Evolutionary conservation across 2,797 vertebrate genomes (phyloP).

Genomic region (Cryptoprocta ferox): DNA sequence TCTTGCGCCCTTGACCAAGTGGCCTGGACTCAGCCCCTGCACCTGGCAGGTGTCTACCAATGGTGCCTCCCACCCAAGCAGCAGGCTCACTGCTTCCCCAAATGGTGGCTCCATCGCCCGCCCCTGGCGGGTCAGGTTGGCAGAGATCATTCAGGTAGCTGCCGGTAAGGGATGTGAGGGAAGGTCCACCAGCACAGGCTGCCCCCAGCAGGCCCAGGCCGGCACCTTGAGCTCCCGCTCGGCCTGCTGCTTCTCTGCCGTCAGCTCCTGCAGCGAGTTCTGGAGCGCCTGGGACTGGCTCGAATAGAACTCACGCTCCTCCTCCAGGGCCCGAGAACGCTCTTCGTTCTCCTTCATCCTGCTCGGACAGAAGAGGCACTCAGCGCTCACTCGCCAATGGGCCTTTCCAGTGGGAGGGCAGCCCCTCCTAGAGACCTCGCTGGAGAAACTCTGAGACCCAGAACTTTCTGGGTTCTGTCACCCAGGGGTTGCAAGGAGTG

Average conservation of each 20-base stretch:
- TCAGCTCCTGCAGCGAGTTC: conserved; percentile 95
- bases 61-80: background rate
- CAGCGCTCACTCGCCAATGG: background rate
- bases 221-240: conserved; percentile 96
- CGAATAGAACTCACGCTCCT: conserved; percentile 95
- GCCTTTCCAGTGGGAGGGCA: background rate
- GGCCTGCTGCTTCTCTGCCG: conserved; percentile 94
- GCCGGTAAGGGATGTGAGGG: accelerated
- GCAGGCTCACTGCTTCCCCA: background rate
- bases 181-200: no score
- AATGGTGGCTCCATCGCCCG: background rate
- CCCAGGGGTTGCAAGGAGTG: background rate
- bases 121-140: background rate
- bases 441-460: background rate
- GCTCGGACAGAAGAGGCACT: background rate
- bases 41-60: background rate
- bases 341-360: conserved; percentile 95
- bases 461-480: background rate
- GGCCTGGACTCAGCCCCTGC: no score
- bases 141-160: background rate
- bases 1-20: background rate
- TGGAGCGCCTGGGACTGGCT: conserved; percentile 93
- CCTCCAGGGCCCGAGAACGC: conserved; percentile 91
- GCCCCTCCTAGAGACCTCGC: background rate
- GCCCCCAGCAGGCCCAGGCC: accelerated